Evolutionary conservation across 1,140 invertebrate genomes (phyloP), one percentile per base, ranked within the genome.

Genomic region (Lucilia cuprina): DNA sequence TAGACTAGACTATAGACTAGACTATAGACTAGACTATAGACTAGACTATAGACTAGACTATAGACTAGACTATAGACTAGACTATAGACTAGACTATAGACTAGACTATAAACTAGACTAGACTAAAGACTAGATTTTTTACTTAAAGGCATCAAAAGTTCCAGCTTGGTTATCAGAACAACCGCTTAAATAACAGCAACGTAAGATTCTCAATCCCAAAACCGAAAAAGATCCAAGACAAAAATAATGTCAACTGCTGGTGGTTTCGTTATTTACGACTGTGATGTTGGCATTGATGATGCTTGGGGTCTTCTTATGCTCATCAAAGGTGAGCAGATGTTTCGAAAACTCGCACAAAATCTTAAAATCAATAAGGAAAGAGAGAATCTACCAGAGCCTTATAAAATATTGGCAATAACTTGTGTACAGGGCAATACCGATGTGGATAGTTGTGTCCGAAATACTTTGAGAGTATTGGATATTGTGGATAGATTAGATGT

Each of bases 271-370:
- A 92, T 95, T 34, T 89, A 94, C 41, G 94, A 95, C 86, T 92
- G 93, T 55, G 94, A 95, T 87, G 91, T 92, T 13, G 94, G 94
- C 0, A 91, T 91, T 9, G 94, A 95, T 86, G 94, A 95, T 91
- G 94, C 93, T 17, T 91, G 94, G 86, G 94, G 93, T 2, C 85
- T 95, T 8, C 87, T 93, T 25, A 90, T 94, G 86, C 87, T 94
- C 4, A 87, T 94, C 14, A 88, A 91, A 17, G 93, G 93, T 5
- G 93, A 94, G 84, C 19, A 41, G 17, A 10, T 14, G 8, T 70
- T 82, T 70, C 55, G 65, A 78, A 75, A 10, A 14, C 12, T 30
- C 7, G 13, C 82, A 5, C 8, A 49, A 2, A 25, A 19, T 12
- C n/a, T 21, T 21, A 17, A 50, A 13, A 3, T 9, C 1, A 47